Conservation (phyloP, 2,888 invertebrate species). For the Lepetodrilus schrolli region DNA sequence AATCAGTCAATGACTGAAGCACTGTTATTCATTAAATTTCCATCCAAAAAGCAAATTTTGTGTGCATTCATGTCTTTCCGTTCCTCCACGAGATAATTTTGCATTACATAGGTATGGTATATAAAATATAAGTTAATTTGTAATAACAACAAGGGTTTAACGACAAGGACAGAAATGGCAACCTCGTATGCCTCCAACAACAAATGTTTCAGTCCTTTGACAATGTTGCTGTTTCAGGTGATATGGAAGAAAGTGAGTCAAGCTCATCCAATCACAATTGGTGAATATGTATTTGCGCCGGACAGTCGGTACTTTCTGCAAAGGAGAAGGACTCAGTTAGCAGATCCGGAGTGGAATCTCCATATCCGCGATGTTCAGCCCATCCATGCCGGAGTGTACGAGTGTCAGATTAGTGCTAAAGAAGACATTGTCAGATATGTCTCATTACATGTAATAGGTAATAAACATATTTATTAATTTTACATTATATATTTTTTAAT, state of each 20-base stretch:
- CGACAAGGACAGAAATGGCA: no score
- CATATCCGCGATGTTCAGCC: constrained; percentile 55
- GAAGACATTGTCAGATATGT: constrained; percentile 55
- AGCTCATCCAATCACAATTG: constrained; percentile 53
- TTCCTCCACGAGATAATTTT: no score
- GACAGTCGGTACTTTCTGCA: constrained; percentile 41
- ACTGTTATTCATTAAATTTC: no score
- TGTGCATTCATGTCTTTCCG: no score
- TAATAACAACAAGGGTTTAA: no score
- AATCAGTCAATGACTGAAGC: no score
- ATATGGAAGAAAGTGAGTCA: constrained; percentile 59
- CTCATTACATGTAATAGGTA: constrained; percentile 56
- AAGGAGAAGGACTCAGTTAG: constrained; percentile 7
- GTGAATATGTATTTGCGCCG: constrained; percentile 55
- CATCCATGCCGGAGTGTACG: constrained; percentile 58
- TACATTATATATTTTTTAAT: not conserved
- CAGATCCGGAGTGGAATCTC: constrained; percentile 52
- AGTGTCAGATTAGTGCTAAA: constrained; percentile 63
- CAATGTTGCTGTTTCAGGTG: no score
- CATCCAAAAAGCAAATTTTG: no score
- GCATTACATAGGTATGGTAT: no score
- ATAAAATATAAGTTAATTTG: no score
- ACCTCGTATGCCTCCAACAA: no score
- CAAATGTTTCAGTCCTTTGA: no score
- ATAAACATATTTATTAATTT: not conserved